Percentiles rank a stretch among this genome's conserved stretches.
Conservation (phyloP, 2,113 vertebrate genomes). For the Grammomys surdaster region DNA sequence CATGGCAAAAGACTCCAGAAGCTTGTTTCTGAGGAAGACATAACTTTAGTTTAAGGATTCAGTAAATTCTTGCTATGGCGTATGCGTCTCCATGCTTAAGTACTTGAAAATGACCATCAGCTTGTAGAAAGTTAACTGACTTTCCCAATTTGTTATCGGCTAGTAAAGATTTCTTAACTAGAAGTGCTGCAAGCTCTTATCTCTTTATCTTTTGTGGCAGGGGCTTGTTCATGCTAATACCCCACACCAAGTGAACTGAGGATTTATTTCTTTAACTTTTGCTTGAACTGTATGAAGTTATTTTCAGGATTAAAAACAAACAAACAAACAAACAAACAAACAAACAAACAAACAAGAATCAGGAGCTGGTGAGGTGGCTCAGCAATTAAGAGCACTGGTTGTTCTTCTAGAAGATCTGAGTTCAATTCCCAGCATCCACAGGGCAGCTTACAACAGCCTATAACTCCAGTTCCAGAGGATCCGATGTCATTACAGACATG, state of each 20-base stretch:
- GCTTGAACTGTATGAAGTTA: background rate
- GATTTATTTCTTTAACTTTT: background rate
- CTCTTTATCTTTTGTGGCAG: background rate
- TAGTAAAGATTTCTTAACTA: conserved; percentile 10
- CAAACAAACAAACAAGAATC: background rate
- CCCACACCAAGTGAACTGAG: too few species aligned
- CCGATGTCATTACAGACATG: background rate
- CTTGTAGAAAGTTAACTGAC: background rate
- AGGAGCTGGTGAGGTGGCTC: background rate
- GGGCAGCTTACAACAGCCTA: background rate
- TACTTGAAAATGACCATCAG: background rate
- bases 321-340: background rate
- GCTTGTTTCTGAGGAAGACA: background rate
- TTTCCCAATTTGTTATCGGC: background rate
- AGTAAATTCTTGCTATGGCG: background rate
- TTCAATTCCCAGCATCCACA: background rate
- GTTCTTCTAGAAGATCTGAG: background rate
- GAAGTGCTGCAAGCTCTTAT: background rate
- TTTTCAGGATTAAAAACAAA: background rate
- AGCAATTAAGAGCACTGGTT: background rate
- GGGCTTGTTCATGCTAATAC: background rate
- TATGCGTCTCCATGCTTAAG: background rate
- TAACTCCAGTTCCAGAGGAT: background rate
- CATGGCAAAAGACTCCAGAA: background rate
- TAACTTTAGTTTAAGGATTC: background rate